A percentile compares a stretch with the other conserved stretches of the same genome.
Evolutionary conservation across 2,797 vertebrate genomes (phyloP).

Genomic region (Lepus townsendii): DNA sequence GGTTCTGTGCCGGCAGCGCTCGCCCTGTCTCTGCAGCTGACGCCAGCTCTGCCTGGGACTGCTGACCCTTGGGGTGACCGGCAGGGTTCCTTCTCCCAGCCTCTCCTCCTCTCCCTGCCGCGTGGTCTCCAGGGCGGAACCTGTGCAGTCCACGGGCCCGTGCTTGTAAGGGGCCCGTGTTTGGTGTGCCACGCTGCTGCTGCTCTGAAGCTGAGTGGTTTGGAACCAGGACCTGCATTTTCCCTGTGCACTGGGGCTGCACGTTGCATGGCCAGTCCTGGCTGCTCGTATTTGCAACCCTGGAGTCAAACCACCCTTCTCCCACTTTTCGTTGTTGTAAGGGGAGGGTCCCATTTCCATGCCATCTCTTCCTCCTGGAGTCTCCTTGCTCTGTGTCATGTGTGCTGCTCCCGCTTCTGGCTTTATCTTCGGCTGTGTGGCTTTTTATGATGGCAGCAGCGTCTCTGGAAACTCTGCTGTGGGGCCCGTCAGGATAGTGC

Average conservation of each 20-base stretch:
- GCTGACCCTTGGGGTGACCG: neutral
- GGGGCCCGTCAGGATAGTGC: neutral
- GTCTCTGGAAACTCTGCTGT: neutral
- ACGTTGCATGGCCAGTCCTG: accelerated
- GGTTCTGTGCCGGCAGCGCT: neutral
- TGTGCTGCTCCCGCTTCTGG: neutral
- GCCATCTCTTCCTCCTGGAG: neutral
- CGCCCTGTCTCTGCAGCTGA: neutral
- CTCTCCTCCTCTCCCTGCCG: neutral
- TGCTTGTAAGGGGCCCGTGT: neutral
- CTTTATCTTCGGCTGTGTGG: neutral
- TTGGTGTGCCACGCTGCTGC: neutral
- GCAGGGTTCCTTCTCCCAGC: neutral
- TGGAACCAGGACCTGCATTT: neutral
- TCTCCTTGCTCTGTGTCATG: neutral
- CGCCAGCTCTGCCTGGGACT: neutral
- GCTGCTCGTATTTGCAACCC: accelerated
- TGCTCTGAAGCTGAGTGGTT: neutral
- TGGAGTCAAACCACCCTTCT: neutral
- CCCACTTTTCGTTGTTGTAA: too few relatives aligned
- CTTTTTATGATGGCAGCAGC: neutral
- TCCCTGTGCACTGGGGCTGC: neutral
- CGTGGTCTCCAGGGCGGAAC: neutral
- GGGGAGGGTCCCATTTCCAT: neutral
- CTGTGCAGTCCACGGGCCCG: neutral